Evolutionary conservation across 2,888 invertebrate genomes (phyloP).

Genomic region (Eledona agricola): DNA sequence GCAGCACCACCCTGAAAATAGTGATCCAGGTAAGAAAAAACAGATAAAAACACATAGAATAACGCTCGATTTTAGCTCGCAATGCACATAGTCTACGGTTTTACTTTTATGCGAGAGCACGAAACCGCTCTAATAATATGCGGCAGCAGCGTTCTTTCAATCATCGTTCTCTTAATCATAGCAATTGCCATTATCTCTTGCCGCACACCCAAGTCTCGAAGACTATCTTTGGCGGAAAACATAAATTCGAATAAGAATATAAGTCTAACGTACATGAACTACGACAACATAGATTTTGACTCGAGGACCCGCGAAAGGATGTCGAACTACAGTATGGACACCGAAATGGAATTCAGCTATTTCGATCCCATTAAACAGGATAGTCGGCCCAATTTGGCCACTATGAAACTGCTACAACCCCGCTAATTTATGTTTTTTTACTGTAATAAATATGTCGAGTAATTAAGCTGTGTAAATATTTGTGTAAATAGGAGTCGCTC

Average conservation of each 20-base stretch:
- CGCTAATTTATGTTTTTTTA: neutral
- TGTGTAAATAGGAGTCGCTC: constrained; percentile 3
- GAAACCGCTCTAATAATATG: neutral
- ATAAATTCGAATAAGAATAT: neutral
- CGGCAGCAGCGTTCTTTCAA: neutral
- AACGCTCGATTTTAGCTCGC: too few relatives aligned
- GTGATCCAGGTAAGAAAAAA: too few relatives aligned
- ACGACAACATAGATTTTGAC: constrained; percentile 2
- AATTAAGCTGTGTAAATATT: constrained; percentile 26
- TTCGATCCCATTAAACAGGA: constrained; percentile 19
- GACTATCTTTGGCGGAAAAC: too few relatives aligned
- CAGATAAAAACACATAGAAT: too few relatives aligned
- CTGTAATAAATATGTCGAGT: too few relatives aligned
- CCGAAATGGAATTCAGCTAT: constrained; percentile 30
- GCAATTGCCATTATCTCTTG: neutral
- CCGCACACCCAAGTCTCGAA: neutral
- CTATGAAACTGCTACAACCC: constrained; percentile 14
- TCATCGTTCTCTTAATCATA: constrained; percentile 3
- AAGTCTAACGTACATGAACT: constrained; percentile 5
- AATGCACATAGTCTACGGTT: neutral
- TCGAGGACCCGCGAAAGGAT: neutral
- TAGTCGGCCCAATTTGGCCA: constrained; percentile 2
- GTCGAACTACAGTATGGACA: constrained; percentile 25
- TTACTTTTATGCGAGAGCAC: neutral
- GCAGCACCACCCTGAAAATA: too few relatives aligned